Conservation (phyloP, 2,113 vertebrate genomes). For the Nycticebus coucang region DNA sequence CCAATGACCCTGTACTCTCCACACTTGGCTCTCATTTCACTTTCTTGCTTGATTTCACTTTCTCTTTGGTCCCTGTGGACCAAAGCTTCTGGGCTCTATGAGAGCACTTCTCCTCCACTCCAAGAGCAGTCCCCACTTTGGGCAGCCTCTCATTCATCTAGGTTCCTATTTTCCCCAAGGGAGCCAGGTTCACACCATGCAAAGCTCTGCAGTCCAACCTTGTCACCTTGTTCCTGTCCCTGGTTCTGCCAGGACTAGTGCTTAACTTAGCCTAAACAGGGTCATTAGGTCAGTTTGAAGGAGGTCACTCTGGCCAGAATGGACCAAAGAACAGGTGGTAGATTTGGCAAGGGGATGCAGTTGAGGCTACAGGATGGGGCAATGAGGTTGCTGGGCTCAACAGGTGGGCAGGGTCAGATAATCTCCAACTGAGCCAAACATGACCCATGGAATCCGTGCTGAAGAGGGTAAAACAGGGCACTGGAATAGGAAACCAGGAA, state of each 20-base stretch:
- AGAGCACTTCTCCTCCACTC: not conserved
- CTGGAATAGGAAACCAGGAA: not conserved
- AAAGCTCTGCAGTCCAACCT: constrained; percentile 25
- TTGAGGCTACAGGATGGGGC: not conserved
- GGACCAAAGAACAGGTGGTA: constrained; percentile 63
- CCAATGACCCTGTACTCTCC: not conserved
- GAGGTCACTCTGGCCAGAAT: constrained; percentile 47
- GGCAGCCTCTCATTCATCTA: not conserved
- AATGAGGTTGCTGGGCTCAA: not conserved
- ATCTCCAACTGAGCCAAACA: constrained; percentile 40
- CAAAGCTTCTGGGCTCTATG: not conserved
- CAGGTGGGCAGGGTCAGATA: not conserved
- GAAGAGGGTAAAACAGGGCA: constrained; percentile 25
- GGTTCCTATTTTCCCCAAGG: not conserved
- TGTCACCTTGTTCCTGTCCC: constrained; percentile 49
- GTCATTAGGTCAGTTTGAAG: constrained; percentile 65
- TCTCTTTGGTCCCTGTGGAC: not conserved
- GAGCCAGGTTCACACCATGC: not conserved
- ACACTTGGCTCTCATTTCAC: constrained; percentile 1
- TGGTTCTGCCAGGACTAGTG: constrained; percentile 28
- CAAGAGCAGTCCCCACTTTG: not conserved
- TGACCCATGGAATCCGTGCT: not conserved
- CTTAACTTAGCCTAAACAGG: constrained; percentile 51
- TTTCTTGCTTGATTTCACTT: constrained; percentile 21
- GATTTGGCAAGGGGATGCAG: constrained; percentile 27